Conservation (phyloP, 2,113 vertebrate genomes). For the Corydoras sp. region DNA sequence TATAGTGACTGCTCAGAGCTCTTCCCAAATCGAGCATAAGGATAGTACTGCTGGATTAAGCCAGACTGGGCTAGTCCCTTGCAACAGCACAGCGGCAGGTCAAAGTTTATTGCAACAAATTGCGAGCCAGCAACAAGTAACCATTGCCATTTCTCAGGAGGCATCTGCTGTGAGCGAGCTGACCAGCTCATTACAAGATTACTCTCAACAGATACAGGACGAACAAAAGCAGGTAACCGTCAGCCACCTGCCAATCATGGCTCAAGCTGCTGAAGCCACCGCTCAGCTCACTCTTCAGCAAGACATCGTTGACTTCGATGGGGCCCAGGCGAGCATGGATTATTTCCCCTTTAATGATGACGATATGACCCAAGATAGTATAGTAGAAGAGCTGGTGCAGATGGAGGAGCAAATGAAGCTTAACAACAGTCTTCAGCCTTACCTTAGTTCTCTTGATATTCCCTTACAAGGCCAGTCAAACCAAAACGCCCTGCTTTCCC, state of each 20-base stretch:
- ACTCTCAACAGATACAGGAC: conserved; percentile 64
- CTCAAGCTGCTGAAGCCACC: conserved; percentile 62
- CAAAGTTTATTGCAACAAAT: conserved; percentile 78
- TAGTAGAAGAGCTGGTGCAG: conserved; percentile 95
- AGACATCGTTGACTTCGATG: conserved; percentile 85
- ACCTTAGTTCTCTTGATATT: conserved; percentile 77
- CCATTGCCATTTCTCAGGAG: conserved; percentile 66
- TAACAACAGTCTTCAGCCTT: conserved; percentile 75
- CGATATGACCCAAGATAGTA: conserved; percentile 96
- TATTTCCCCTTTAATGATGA: conserved; percentile 91
- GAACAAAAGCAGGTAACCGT: conserved; percentile 57
- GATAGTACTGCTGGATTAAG: conserved; percentile 69
- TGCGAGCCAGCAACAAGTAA: conserved; percentile 70
- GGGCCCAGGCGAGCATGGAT: conserved; percentile 79
- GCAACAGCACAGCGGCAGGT: conserved; percentile 67
- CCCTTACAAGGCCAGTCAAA: conserved; percentile 74
- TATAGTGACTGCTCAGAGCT: conserved; percentile 56
- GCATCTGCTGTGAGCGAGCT: conserved; percentile 61
- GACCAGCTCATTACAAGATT: conserved; percentile 65
- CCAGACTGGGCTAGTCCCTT: conserved; percentile 56
- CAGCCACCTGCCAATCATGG: conserved; percentile 55
- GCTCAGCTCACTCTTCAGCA: conserved; percentile 76
- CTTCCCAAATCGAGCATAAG: conserved; percentile 68
- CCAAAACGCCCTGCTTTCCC: conserved; percentile 74
- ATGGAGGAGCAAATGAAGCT: conserved; percentile 99